Conservation (phyloP, 2,113 vertebrate genomes). For the Morone chrysops region DNA sequence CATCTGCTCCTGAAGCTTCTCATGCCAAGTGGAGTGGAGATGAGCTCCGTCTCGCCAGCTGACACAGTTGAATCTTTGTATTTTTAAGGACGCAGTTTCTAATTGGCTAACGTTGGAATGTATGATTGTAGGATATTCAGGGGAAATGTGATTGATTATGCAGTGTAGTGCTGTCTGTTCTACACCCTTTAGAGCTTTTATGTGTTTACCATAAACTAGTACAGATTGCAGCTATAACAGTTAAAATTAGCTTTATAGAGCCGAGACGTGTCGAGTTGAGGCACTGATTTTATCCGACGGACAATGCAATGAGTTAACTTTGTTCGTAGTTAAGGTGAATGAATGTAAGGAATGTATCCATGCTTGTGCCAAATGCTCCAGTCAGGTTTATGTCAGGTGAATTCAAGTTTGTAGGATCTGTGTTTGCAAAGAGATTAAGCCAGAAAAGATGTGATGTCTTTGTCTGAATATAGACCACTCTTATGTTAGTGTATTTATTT, state of each 20-base stretch:
- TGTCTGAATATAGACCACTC: not conserved
- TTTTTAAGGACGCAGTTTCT: slow-evolving; percentile 28
- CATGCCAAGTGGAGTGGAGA: slow-evolving; percentile 27
- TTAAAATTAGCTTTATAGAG: slow-evolving; percentile 44
- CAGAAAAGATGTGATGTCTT: not conserved
- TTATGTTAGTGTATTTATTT: not conserved
- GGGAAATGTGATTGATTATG: slow-evolving; percentile 54
- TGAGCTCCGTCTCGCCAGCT: slow-evolving; percentile 26
- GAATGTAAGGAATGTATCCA: slow-evolving; percentile 25
- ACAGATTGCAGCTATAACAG: not conserved
- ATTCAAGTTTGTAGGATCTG: slow-evolving; percentile 20
- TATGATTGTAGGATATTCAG: slow-evolving; percentile 52
- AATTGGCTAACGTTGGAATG: slow-evolving; percentile 20
- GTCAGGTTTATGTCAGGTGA: not conserved
- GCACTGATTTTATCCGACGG: not conserved
- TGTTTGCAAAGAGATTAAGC: slow-evolving; percentile 15
- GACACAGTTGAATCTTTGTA: slow-evolving; percentile 18
- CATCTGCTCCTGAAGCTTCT: slow-evolving; percentile 33
- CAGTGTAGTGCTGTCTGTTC: slow-evolving; percentile 26
- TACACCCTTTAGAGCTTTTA: slow-evolving; percentile 35
- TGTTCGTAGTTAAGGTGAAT: not conserved
- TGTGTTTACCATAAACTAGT: not conserved
- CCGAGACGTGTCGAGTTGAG: not conserved
- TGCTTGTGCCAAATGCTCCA: slow-evolving; percentile 42
- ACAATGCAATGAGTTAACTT: not conserved